Conservation (phyloP, 2,888 invertebrate genomes). For the Petrolisthes manimaculis region DNA sequence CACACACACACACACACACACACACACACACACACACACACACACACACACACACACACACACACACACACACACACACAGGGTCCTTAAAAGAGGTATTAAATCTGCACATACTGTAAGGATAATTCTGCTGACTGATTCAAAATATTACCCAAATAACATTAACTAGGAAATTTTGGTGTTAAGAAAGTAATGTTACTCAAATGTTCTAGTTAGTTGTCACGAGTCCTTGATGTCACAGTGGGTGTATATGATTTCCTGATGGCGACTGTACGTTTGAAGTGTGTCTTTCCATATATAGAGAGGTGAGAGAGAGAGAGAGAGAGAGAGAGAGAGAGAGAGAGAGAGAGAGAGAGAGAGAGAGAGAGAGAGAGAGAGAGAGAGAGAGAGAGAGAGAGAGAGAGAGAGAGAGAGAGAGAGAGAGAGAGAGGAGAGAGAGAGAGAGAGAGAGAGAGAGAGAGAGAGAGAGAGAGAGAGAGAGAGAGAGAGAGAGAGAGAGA, state of each 20-base stretch:
- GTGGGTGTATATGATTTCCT: background rate
- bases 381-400: background rate
- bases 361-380: background rate
- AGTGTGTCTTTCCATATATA: no score
- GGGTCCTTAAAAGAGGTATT: no score
- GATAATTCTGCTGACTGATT: no score
- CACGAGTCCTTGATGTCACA: background rate
- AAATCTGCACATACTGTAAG: no score
- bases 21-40: slow-evolving; percentile 19
- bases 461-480: background rate
- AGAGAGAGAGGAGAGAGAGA: background rate
- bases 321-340: background rate
- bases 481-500: background rate
- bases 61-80: slow-evolving; percentile 21
- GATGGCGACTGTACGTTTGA: no score
- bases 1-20: background rate
- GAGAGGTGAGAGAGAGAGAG: background rate
- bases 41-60: slow-evolving; percentile 17
- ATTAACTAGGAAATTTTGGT: background rate
- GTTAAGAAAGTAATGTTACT: background rate
- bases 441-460: background rate
- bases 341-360: background rate
- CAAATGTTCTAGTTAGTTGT: background rate
- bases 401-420: background rate
- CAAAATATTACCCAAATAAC: background rate